A percentile compares a stretch with the other conserved stretches of the same genome.
Evolutionary conservation across 2,113 vertebrate species (phyloP).

Genomic region (Neolamprologus kungweensis): DNA sequence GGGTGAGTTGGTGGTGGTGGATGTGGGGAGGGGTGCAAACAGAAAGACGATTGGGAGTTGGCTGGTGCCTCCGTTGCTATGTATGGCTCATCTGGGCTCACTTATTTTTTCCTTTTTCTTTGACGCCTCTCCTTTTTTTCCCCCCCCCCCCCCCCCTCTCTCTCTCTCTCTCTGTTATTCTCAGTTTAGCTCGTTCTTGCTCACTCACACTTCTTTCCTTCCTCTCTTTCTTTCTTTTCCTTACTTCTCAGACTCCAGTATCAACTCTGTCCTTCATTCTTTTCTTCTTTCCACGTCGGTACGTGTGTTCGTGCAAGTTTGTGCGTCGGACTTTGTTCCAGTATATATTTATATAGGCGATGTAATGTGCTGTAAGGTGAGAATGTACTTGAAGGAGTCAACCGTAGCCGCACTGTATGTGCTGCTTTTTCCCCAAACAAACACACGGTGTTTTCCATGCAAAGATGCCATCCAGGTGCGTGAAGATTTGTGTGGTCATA

Average conservation of each 20-base stretch:
- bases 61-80: constrained; percentile 39
- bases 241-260: neutral
- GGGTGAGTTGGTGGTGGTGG: neutral
- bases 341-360: neutral
- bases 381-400: neutral
- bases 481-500: neutral
- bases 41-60: constrained; percentile 30
- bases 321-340: neutral
- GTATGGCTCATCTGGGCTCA: constrained; percentile 45
- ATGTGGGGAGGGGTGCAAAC: neutral
- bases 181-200: neutral
- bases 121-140: constrained; percentile 13
- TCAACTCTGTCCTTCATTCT: neutral
- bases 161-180: neutral
- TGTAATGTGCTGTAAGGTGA: neutral
- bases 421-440: neutral
- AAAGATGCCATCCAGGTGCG: neutral
- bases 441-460: neutral
- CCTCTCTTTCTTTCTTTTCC: neutral
- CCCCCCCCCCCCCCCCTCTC: fast-evolving
- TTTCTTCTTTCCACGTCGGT: neutral
- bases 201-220: neutral
- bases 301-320: neutral
- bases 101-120: constrained; percentile 41
- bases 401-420: neutral